Evolutionary conservation across 1,140 invertebrate species (phyloP), one percentile per base, ranked within the genome.

Genomic region (Pseudomyrmex flavicornis): DNA sequence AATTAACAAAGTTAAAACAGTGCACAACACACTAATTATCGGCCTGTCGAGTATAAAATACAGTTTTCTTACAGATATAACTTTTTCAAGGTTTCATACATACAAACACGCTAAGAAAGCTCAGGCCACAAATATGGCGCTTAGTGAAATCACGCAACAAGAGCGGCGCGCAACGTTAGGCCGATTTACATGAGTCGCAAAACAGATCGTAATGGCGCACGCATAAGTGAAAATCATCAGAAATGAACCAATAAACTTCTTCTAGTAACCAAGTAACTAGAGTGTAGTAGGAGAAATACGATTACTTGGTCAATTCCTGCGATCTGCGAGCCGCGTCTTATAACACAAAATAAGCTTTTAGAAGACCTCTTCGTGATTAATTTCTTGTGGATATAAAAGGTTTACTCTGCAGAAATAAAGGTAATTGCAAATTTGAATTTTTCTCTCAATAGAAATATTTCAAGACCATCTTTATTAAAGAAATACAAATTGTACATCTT

Each of bases 121-220:
- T 83, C 87, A 85, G 88, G 86, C 48, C n/a, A 20, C 70, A 66
- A 91, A 91, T 66, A 91, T 91, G 91, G 91, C 90, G 82, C 15
- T 50, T 46, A 3, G 82, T 82, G 74, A 12, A 46, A 66, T 48
- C 22, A 63, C n/a, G 22, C 70, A 74, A 61, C 12, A 74, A 3
- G 12, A 68, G 17, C 65, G 12, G 20, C 52, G 63, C 58, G 70
- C 70, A 69, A 12, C 52, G n/a, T 20, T n/a, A 52, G 9, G 52
- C 17, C 9, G 10, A 56, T 9, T 7, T 26, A 12, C 26, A n/a
- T 26, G 26, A 26, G 26, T 26, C 26, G 26, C 5, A 35, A 35
- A 35, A 4, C 4, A 35, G 5, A 35, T 35, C 35, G 35, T 35
- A 35, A 35, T 35, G 35, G 35, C 5, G 35, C 35, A 35, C 5